phyloP scores from a whole-genome alignment of 2,113 vertebrate species.

The Vulpes lagopus region DNA sequence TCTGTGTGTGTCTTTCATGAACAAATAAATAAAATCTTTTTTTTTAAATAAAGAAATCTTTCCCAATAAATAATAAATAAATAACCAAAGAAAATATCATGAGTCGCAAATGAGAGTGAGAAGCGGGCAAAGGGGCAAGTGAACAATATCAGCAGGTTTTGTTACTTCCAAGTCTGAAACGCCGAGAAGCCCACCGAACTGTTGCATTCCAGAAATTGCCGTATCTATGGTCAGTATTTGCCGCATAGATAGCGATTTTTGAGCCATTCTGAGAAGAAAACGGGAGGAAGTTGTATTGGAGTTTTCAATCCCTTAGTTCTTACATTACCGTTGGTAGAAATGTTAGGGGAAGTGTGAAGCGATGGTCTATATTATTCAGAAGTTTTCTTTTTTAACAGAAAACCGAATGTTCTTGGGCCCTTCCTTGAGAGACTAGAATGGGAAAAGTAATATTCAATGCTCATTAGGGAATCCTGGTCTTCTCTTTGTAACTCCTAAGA shows the following conservation, averaged over 20 bases:
- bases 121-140: background rate
- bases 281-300: background rate
- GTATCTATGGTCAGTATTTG: background rate
- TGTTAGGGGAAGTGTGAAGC: background rate
- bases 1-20: background rate
- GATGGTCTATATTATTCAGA: background rate
- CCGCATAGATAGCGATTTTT: background rate
- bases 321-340: background rate
- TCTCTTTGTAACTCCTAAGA: background rate
- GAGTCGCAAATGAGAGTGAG: background rate
- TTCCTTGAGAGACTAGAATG: background rate
- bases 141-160: background rate
- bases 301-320: background rate
- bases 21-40: background rate
- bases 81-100: background rate
- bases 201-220: too few relatives aligned
- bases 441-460: background rate
- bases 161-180: background rate
- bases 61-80: background rate
- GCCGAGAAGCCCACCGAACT: background rate
- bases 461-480: background rate
- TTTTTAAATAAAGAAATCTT: too few relatives aligned
- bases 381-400: conserved; percentile 28
- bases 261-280: background rate
- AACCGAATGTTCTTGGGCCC: background rate